Percentiles rank a stretch among this genome's conserved stretches.
These are phyloP conservation scores for Oncorhynchus nerka DNA, from an alignment of 2,113 vertebrate species.

Conservation along the genomic window DNA sequence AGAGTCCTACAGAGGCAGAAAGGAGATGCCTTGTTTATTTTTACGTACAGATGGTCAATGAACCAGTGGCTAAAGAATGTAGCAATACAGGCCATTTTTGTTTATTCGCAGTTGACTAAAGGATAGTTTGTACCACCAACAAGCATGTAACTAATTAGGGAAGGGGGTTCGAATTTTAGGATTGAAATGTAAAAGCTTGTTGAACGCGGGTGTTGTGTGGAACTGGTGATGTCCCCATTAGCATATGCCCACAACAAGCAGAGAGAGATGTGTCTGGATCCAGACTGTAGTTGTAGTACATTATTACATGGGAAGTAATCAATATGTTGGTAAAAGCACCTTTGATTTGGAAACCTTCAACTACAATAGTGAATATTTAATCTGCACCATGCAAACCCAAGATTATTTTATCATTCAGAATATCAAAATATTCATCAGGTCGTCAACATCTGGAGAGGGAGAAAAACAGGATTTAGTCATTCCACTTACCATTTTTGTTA, in stretches of 20 bases:
- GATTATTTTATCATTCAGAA: neutral
- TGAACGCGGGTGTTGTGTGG: slow-evolving; percentile 45
- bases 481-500: slow-evolving; percentile 1
- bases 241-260: slow-evolving; percentile 28
- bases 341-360: neutral
- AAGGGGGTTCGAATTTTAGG: slow-evolving; percentile 37
- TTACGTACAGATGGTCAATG: slow-evolving; percentile 67
- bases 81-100: slow-evolving; percentile 57
- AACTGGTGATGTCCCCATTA: slow-evolving; percentile 50
- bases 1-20: slow-evolving; percentile 70
- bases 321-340: slow-evolving; percentile 23
- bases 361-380: slow-evolving; percentile 15
- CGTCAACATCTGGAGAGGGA: slow-evolving; percentile 10
- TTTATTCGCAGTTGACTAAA: slow-evolving; percentile 59
- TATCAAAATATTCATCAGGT: slow-evolving; percentile 15
- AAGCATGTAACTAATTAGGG: slow-evolving; percentile 62
- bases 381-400: neutral
- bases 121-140: slow-evolving; percentile 47
- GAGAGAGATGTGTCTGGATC: neutral
- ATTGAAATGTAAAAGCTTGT: slow-evolving; percentile 39
- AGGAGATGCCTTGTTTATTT: slow-evolving; percentile 76
- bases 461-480: neutral
- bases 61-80: slow-evolving; percentile 73
- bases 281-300: neutral
- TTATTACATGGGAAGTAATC: slow-evolving; percentile 11